Evolutionary conservation across 2,888 invertebrate species (phyloP).

Genomic region (Globia sparganii): DNA sequence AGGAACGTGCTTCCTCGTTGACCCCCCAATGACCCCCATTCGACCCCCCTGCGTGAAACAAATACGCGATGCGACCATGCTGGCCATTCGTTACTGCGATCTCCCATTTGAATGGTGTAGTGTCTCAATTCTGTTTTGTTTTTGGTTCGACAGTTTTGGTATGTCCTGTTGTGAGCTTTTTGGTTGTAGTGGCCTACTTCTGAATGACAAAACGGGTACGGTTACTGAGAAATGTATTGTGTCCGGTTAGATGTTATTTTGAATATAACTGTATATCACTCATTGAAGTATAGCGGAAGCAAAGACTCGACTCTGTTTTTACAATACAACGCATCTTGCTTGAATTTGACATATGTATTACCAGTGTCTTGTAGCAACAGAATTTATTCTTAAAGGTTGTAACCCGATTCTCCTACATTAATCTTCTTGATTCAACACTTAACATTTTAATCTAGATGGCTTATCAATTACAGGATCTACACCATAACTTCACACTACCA

Average conservation of each 20-base stretch:
- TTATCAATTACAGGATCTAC: conserved; percentile 35
- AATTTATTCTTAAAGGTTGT: background rate
- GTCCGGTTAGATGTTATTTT: conserved; percentile 9
- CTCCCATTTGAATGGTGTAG: conserved; percentile 85
- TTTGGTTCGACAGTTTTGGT: conserved; percentile 64
- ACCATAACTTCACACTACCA: conserved; percentile 25
- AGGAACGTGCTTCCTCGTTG: conserved; percentile 87
- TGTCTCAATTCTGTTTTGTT: conserved; percentile 81
- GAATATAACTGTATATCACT: background rate
- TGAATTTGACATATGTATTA: background rate
- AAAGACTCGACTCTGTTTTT: background rate
- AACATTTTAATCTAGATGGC: conserved; percentile 24
- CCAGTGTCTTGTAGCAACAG: background rate
- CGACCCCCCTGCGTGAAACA: conserved; percentile 86
- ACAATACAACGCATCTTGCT: background rate
- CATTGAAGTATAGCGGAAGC: background rate
- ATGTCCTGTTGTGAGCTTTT: conserved; percentile 42
- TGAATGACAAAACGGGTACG: conserved; percentile 37
- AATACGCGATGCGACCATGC: conserved; percentile 82
- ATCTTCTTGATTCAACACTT: conserved; percentile 12
- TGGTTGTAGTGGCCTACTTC: conserved; percentile 44
- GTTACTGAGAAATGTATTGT: conserved; percentile 27
- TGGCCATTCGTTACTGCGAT: conserved; percentile 84
- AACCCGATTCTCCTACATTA: conserved; percentile 26
- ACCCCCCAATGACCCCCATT: conserved; percentile 86